A percentile compares a stretch with the other conserved stretches of the same genome.
These are phyloP conservation scores for Sapajus apella DNA, from an alignment of 2,113 vertebrate genomes.

Conservation along the genomic window DNA sequence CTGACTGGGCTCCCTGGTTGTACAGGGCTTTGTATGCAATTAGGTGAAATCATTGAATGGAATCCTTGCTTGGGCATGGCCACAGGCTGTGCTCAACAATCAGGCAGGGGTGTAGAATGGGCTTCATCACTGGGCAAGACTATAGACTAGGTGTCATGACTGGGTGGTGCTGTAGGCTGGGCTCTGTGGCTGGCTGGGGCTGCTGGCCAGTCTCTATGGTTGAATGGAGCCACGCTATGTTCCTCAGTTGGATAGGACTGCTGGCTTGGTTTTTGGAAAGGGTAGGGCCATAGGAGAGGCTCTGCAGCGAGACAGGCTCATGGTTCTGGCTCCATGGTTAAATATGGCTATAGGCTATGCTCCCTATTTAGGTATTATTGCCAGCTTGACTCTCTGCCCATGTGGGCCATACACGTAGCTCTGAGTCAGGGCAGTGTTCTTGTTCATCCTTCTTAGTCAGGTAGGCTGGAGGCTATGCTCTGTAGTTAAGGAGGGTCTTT, in stretches of 20 bases:
- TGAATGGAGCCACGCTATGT: not conserved
- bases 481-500: not conserved
- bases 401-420: not conserved
- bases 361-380: not conserved
- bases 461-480: not conserved
- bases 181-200: not conserved
- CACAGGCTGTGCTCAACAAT: not conserved
- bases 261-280: not conserved
- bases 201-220: not conserved
- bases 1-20: not conserved
- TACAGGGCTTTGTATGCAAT: not conserved
- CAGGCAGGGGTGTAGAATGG: not conserved
- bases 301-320: not conserved
- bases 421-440: not conserved
- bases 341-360: not conserved
- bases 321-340: not conserved
- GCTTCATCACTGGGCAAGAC: not conserved
- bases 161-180: not conserved
- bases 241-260: not conserved
- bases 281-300: not conserved
- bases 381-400: not conserved
- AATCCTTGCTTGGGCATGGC: not conserved
- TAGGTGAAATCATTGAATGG: not conserved
- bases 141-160: not conserved
- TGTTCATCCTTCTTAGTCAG: not conserved